Evolutionary conservation across 2,888 invertebrate species (phyloP).

Genomic region (Exephanes ischioxanthus): DNA sequence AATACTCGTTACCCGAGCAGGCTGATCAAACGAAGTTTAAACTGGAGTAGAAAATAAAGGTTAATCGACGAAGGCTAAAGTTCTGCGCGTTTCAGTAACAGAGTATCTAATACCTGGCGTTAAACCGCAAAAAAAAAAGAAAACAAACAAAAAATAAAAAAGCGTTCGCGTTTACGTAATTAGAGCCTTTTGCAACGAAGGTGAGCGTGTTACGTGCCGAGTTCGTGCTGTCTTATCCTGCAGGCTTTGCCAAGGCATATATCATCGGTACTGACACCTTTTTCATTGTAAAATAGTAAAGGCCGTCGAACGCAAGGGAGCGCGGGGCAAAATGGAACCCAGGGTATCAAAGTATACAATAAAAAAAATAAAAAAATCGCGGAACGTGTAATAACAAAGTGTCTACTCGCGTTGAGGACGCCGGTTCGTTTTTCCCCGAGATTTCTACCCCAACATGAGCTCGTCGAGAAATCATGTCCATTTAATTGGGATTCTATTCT

Average conservation of each 20-base stretch:
- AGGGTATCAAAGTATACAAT: too few species aligned
- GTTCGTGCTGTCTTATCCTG: neutral
- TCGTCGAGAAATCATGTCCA: neutral
- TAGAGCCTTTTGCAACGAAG: constrained; percentile 2
- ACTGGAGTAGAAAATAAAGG: constrained; percentile 14
- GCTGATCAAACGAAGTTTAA: constrained; percentile 44
- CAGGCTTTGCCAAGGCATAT: neutral
- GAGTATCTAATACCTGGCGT: neutral
- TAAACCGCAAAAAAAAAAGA: neutral
- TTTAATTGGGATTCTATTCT: neutral
- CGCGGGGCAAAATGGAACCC: too few species aligned
- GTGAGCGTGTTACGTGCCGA: neutral
- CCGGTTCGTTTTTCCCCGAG: too few species aligned
- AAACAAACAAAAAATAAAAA: neutral
- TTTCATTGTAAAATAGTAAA: neutral
- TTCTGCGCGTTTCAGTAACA: neutral
- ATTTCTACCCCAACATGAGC: too few species aligned
- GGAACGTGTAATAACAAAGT: too few species aligned
- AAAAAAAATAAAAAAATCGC: too few species aligned
- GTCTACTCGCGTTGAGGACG: too few species aligned
- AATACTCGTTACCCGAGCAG: constrained; percentile 2
- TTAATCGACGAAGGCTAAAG: neutral
- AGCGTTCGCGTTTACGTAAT: neutral
- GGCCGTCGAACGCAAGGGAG: too few species aligned
- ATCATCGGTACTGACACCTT: neutral